Evolutionary conservation across 1,140 invertebrate genomes (phyloP).

Genomic region (Kradibia gibbosae): DNA sequence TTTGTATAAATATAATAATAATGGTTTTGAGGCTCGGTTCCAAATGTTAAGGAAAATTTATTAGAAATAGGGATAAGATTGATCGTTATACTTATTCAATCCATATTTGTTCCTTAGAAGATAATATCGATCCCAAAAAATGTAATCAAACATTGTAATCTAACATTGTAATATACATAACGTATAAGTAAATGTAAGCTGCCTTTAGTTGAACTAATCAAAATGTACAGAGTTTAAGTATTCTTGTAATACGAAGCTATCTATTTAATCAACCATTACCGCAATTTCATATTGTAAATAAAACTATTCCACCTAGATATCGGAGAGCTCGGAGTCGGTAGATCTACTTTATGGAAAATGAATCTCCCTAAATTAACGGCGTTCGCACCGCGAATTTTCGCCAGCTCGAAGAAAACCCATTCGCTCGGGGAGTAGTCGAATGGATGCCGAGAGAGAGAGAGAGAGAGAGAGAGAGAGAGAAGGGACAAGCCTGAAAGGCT

Average conservation of each 20-base stretch:
- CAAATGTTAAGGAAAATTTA: too few species aligned
- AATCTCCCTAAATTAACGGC: constrained; percentile 22
- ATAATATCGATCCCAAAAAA: too few species aligned
- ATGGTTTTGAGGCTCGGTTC: too few species aligned
- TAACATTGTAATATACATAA: neutral
- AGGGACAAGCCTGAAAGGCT: constrained; percentile 36
- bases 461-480: constrained; percentile 24
- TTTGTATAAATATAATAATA: too few species aligned
- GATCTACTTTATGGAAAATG: neutral
- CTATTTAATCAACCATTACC: neutral
- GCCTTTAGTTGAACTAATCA: neutral
- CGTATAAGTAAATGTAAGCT: neutral
- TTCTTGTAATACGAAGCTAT: neutral
- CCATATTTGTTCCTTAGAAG: too few species aligned
- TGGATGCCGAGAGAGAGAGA: constrained; percentile 33
- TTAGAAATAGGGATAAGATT: too few species aligned
- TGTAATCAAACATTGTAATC: too few species aligned
- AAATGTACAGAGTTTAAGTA: neutral
- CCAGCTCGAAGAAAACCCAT: constrained; percentile 11
- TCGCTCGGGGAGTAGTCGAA: constrained; percentile 5
- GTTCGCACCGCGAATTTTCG: constrained; percentile 31
- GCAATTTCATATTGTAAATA: constrained; percentile 7
- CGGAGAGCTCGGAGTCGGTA: neutral
- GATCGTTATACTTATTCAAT: too few species aligned
- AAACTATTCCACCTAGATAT: neutral